These are phyloP conservation scores for Catamblyrhynchus diadema DNA, from an alignment of 2,797 vertebrate species.

Conservation along the genomic window DNA sequence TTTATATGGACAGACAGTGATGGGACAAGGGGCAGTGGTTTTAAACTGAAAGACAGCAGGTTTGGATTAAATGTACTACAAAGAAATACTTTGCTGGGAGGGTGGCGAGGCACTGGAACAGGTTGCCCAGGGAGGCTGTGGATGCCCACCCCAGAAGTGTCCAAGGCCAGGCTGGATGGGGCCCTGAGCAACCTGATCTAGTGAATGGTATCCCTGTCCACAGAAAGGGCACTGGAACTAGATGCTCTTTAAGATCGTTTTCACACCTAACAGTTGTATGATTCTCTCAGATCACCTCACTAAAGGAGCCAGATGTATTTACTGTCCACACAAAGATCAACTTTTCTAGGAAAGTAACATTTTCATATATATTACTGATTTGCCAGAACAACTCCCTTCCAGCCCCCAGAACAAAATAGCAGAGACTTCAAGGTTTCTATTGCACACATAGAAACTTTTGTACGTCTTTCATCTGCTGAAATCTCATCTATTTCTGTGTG, in stretches of 20 bases:
- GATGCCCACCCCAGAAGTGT: not conserved
- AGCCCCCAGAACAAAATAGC: accelerated
- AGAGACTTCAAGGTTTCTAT: not conserved
- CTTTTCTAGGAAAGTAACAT: not conserved
- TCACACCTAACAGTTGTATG: not conserved
- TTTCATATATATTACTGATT: not conserved
- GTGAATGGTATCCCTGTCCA: not conserved
- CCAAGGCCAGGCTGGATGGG: not conserved
- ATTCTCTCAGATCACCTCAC: not conserved
- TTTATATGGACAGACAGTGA: not conserved
- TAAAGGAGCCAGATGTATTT: not conserved
- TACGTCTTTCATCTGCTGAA: not conserved
- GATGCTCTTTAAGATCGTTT: not conserved
- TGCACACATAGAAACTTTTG: not conserved
- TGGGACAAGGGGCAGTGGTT: not conserved
- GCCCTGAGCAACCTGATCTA: not conserved
- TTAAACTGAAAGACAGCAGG: not conserved
- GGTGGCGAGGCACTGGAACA: not conserved
- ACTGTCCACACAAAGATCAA: not conserved
- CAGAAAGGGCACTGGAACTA: not conserved
- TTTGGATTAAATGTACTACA: not conserved
- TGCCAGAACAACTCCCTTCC: not conserved
- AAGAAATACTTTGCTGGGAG: not conserved
- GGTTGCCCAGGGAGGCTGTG: not conserved
- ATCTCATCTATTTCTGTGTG: not conserved